Evolutionary conservation across 2,888 invertebrate genomes (phyloP).

Genomic region (Unio delphinus): DNA sequence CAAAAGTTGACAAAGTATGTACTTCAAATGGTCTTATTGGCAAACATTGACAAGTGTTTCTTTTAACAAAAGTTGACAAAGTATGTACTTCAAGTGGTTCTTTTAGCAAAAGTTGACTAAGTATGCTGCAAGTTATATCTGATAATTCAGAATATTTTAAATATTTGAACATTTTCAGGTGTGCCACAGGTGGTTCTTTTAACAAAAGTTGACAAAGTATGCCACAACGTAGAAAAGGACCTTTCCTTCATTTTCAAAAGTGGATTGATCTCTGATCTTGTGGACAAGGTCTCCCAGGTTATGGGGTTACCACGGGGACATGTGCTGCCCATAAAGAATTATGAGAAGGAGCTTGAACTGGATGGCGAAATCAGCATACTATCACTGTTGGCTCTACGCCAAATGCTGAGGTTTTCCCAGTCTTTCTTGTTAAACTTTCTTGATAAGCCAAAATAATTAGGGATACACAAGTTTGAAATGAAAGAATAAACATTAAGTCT

Average conservation of each 20-base stretch:
- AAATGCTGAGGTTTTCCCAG: constrained; percentile 26
- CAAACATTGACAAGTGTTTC: too few species aligned
- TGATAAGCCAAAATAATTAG: constrained; percentile 1
- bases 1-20: too few species aligned
- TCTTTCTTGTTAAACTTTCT: constrained; percentile 21
- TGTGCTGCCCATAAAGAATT: constrained; percentile 38
- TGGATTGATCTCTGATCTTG: constrained; percentile 11
- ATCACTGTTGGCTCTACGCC: constrained; percentile 23
- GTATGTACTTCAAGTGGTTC: constrained; percentile 1
- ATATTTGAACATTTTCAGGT: constrained; percentile 4
- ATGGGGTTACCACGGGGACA: constrained; percentile 28
- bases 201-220: constrained; percentile 37
- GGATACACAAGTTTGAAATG: not conserved
- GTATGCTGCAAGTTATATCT: constrained; percentile 9
- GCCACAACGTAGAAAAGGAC: constrained; percentile 22
- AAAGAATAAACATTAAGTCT: too few species aligned
- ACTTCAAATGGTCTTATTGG: too few species aligned
- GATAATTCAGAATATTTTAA: too few species aligned
- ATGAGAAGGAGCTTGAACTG: constrained; percentile 30
- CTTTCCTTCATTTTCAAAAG: constrained; percentile 16
- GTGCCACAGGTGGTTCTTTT: constrained; percentile 27
- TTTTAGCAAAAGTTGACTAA: constrained; percentile 38
- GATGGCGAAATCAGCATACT: constrained; percentile 22
- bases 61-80: too few species aligned
- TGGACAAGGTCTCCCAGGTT: constrained; percentile 21